These are phyloP conservation scores for Hypomesus transpacificus DNA, from an alignment of 2,113 vertebrate genomes.

Conservation along the genomic window DNA sequence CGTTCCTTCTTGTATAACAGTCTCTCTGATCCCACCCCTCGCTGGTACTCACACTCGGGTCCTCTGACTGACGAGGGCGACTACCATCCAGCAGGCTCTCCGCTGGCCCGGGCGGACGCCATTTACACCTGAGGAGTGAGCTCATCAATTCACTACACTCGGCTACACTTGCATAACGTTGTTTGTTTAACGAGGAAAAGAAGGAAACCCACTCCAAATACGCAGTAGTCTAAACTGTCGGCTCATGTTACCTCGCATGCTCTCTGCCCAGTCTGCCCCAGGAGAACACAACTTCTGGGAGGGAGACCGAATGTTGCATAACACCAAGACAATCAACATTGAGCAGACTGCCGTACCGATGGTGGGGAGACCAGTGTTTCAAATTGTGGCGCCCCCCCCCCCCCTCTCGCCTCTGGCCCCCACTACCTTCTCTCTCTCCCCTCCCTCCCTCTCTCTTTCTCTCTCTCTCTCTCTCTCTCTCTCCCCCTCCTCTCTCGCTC, in stretches of 20 bases:
- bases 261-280: neutral
- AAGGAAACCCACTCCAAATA: neutral
- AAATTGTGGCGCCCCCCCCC: neutral
- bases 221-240: neutral
- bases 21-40: too few relatives aligned
- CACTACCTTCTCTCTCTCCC: neutral
- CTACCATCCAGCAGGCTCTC: too few relatives aligned
- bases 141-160: too few relatives aligned
- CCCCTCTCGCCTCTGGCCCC: neutral
- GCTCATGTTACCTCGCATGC: neutral
- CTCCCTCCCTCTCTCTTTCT: too few relatives aligned
- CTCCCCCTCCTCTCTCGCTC: too few relatives aligned
- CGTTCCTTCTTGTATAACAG: too few relatives aligned
- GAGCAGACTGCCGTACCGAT: neutral
- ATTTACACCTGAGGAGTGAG: too few relatives aligned
- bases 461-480: too few relatives aligned
- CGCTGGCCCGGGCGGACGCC: too few relatives aligned
- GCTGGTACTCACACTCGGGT: too few relatives aligned
- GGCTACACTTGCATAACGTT: neutral
- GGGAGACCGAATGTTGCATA: neutral
- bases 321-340: slow-evolving; percentile 1
- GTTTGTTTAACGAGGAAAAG: neutral
- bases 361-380: neutral
- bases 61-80: too few relatives aligned
- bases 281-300: neutral